A percentile compares a stretch with the other conserved stretches of the same genome.
phyloP scores from a whole-genome alignment of 2,888 invertebrate genomes.

The Melieria picta region DNA sequence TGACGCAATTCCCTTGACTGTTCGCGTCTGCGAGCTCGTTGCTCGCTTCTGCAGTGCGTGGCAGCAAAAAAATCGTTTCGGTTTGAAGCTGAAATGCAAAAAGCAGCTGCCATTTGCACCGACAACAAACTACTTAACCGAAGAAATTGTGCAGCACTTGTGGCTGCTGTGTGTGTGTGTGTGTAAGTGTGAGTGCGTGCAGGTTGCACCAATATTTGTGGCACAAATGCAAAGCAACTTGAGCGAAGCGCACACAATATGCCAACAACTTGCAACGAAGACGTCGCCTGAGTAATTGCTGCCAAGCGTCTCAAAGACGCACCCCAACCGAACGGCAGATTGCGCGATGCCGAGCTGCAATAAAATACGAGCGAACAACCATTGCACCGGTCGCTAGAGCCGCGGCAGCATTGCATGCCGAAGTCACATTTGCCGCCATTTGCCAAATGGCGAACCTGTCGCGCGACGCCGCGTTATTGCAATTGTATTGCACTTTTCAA shows the following conservation, averaged over 20 bases:
- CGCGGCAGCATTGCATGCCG: conserved; percentile 17
- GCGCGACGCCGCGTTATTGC: neutral
- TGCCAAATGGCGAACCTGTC: conserved; percentile 9
- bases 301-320: conserved; percentile 26
- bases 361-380: neutral
- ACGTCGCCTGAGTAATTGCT: conserved; percentile 26
- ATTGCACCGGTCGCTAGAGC: too few species aligned
- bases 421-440: conserved; percentile 22
- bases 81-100: conserved; percentile 26
- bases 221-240: neutral
- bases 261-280: conserved; percentile 19
- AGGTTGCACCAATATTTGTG: neutral
- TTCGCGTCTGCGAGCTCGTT: conserved; percentile 10
- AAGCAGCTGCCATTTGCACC: conserved; percentile 20
- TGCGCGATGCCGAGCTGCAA: conserved; percentile 8
- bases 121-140: neutral
- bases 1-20: conserved; percentile 59
- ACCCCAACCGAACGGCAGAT: conserved; percentile 17
- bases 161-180: conserved; percentile 19
- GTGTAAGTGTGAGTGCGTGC: neutral
- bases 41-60: neutral
- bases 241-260: conserved; percentile 6
- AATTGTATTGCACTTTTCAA: too few species aligned
- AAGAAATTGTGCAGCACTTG: conserved; percentile 25
- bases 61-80: conserved; percentile 22